A percentile compares a stretch with the other conserved stretches of the same genome.
Conservation (phyloP, 2,113 vertebrate genomes). For the Sterna hirundo region DNA sequence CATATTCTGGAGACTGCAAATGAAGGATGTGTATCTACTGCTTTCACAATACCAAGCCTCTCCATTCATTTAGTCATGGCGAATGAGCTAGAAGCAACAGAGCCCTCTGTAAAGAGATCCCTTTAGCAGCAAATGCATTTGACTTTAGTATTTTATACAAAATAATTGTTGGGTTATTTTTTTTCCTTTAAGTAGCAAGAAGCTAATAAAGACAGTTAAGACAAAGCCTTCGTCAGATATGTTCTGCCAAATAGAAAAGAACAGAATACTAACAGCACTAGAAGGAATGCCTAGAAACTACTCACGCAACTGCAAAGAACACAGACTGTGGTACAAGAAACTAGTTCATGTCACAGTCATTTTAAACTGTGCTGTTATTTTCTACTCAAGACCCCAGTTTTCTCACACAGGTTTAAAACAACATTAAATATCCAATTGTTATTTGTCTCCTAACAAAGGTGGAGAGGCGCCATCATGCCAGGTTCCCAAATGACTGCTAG, state of each 20-base stretch:
- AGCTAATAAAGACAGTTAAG: not conserved
- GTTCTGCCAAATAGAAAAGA: not conserved
- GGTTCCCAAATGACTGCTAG: not conserved
- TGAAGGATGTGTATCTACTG: not conserved
- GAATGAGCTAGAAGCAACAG: not conserved
- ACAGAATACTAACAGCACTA: not conserved
- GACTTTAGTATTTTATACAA: not conserved
- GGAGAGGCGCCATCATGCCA: not conserved
- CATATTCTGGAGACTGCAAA: not conserved
- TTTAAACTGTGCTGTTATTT: not conserved
- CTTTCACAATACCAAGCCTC: not conserved
- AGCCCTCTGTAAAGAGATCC: not conserved
- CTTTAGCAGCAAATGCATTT: not conserved
- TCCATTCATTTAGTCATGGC: not conserved
- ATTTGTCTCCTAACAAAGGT: not conserved
- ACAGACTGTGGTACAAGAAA: not conserved
- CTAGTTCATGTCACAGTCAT: not conserved
- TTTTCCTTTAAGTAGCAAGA: not conserved
- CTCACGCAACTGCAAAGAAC: not conserved
- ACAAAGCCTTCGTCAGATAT: not conserved
- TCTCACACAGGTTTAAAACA: not conserved
- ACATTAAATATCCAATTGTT: not conserved
- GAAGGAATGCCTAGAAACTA: not conserved
- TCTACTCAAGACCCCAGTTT: not conserved
- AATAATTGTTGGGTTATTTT: not conserved